A percentile compares a stretch with the other conserved stretches of the same genome.
These are phyloP conservation scores for Columba livia DNA, from an alignment of 2,113 vertebrate species.

Conservation along the genomic window DNA sequence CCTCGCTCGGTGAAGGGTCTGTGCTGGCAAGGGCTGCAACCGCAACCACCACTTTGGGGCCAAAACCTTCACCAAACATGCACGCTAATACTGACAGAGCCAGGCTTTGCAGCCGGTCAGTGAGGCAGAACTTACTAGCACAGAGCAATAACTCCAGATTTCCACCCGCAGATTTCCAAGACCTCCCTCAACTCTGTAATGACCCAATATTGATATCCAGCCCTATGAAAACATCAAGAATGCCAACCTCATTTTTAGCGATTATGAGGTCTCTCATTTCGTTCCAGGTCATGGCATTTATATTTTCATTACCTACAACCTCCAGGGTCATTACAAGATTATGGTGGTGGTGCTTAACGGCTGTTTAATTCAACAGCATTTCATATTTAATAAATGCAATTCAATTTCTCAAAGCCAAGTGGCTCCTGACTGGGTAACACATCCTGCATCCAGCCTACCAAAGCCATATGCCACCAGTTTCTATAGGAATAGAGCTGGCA, in stretches of 20 bases:
- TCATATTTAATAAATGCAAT: not conserved
- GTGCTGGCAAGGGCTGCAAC: not conserved
- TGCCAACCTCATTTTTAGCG: not conserved
- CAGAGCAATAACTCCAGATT: rapidly evolving
- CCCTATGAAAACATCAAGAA: not conserved
- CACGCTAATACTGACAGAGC: rapidly evolving
- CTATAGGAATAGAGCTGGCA: not conserved
- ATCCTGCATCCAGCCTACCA: not conserved
- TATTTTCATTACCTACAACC: not conserved
- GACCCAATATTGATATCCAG: not conserved
- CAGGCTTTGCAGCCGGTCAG: not conserved
- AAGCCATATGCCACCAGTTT: not conserved
- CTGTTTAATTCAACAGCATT: not conserved
- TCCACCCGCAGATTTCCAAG: not conserved
- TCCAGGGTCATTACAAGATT: not conserved
- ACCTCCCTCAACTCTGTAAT: not conserved
- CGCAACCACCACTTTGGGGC: rapidly evolving
- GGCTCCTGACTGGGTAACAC: not conserved
- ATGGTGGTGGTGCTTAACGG: rapidly evolving
- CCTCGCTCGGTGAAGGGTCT: not conserved
- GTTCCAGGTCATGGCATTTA: not conserved
- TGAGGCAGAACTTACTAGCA: not conserved
- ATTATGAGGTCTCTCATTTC: not conserved
- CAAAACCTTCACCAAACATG: not conserved
- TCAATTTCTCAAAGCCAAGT: not conserved